phyloP scores from a whole-genome alignment of 1,140 invertebrate genomes.

The Drosophila biarmipes region DNA sequence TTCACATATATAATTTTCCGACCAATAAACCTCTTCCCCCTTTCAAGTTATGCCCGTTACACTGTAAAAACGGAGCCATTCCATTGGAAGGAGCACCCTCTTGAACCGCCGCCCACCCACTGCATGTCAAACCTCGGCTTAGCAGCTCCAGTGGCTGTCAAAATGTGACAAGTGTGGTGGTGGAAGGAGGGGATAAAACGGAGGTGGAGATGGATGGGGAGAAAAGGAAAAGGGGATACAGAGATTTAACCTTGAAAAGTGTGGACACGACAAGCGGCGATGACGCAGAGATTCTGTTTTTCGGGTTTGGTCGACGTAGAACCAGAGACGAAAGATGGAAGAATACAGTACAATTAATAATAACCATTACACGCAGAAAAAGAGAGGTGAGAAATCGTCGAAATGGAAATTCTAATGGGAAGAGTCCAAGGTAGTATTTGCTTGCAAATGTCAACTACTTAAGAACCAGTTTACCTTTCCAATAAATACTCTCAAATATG shows the following conservation, averaged over 20 bases:
- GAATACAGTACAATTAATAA: conserved; percentile 26
- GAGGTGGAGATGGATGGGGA: not conserved
- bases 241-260: conserved; percentile 55
- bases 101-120: conserved; percentile 2
- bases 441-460: conserved; percentile 22
- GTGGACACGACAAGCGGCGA: conserved; percentile 35
- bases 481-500: not conserved
- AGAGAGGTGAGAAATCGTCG: conserved; percentile 7
- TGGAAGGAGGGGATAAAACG: conserved; percentile 3
- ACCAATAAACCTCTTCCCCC: not conserved
- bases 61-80: not conserved
- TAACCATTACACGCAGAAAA: conserved; percentile 16
- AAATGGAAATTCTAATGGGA: conserved; percentile 4
- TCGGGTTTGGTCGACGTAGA: conserved; percentile 4
- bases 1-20: not conserved
- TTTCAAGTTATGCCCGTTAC: not conserved
- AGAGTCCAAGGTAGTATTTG: conserved; percentile 5
- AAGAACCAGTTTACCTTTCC: conserved; percentile 7
- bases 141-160: conserved; percentile 26
- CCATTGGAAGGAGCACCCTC: not conserved
- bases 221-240: conserved; percentile 20
- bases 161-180: conserved; percentile 42
- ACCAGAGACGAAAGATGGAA: conserved; percentile 18
- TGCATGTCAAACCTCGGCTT: conserved; percentile 15
- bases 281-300: conserved; percentile 22